phyloP scores from a whole-genome alignment of 2,888 invertebrate genomes.

The Scaptomyza tumidula region DNA sequence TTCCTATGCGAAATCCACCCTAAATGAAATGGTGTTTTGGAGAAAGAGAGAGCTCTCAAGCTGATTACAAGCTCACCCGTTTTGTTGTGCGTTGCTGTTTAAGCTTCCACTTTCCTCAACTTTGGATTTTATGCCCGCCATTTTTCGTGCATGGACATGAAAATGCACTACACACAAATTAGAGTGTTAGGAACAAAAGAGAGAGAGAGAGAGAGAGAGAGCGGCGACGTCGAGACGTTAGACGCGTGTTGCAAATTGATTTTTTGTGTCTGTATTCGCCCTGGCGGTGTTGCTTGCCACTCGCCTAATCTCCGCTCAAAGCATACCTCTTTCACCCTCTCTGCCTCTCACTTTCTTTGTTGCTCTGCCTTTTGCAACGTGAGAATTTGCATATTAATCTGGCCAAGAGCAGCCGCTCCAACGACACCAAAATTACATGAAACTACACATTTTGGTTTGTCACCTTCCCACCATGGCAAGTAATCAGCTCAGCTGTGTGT shows the following conservation, averaged over 20 bases:
- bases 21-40: conserved; percentile 36
- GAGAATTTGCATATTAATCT: conserved; percentile 75
- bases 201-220: not conserved
- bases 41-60: conserved; percentile 52
- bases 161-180: conserved; percentile 75
- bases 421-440: conserved; percentile 65
- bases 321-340: conserved; percentile 24
- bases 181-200: conserved; percentile 29
- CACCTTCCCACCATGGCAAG: conserved; percentile 66
- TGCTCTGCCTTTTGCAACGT: conserved; percentile 24
- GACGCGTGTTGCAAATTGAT: conserved; percentile 63
- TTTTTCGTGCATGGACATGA: conserved; percentile 63
- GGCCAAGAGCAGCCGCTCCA: conserved; percentile 44
- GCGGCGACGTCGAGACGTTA: conserved; percentile 10
- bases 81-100: conserved; percentile 16
- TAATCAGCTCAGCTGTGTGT: conserved; percentile 50
- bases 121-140: conserved; percentile 53
- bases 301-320: conserved; percentile 54
- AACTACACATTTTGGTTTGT: conserved; percentile 81
- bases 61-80: conserved; percentile 44
- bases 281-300: conserved; percentile 19
- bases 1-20: conserved; percentile 25
- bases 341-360: not conserved
- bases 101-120: conserved; percentile 31
- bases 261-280: conserved; percentile 50